Base-by-base conservation (phyloP, 2,888 invertebrate species). In the Ptilodon capucinus region DNA sequence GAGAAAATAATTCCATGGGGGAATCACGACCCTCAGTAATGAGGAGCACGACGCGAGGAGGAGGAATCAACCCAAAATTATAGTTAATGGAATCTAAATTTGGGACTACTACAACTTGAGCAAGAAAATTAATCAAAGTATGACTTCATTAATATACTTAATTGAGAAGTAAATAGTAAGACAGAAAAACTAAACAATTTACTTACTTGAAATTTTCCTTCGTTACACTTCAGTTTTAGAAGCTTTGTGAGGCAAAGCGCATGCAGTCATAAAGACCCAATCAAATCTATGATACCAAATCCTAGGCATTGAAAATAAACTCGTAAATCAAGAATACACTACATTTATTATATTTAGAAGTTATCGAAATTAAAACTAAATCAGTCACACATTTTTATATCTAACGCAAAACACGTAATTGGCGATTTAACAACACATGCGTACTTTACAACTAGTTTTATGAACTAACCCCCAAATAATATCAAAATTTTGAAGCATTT, bases 361-460 rank as follows among this genome's bases (percentile, higher is more conserved):
- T 73, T 71, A 71, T 68, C 64, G 68, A 75, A 71, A 76, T 79
- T 60, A 79, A 71, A 72, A 69, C 81, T 87, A 88, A 83, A 72
- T 90, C 90, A 90, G 90, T 88, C 89, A 87, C 86, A 81, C 88
- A 70, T 58, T 65, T 66, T 54, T 71, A 80, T 62, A 68, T 59
- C 74, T 78, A 81, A 72, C 71, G 68, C 67, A 59, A 68, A 70
- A 74, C 68, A 74, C 64, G 61, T 52, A 48, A 50, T 50, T 55
- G 48, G 56, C 48, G 57, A 51, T 53, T 54, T 61, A 47, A 65
- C 56, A 66, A 59, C 40, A 68, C 74, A 73, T 64, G 66, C 71
- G 64, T 60, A 63, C 60, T 57, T 62, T 63, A 63, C 45, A 59
- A 63, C 44, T 55, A 72, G 44, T 46, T 11, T n/a, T 25, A 14